These are phyloP conservation scores for Apistogramma diplotaenia DNA, from an alignment of 2,113 vertebrate species.

Conservation along the genomic window DNA sequence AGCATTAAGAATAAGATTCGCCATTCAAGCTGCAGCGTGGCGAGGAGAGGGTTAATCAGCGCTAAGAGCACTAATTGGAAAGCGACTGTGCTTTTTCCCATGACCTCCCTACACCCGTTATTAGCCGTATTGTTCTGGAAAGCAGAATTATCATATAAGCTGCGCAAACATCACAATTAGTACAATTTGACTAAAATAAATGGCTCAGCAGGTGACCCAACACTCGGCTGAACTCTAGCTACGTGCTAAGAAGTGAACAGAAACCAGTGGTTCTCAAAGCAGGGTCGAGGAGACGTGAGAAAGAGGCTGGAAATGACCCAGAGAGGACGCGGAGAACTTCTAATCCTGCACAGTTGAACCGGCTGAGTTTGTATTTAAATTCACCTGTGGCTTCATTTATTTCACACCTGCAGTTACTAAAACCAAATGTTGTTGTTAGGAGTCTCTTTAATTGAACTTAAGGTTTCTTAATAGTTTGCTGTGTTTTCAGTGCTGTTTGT, in stretches of 20 bases:
- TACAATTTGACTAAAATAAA: conserved; percentile 32
- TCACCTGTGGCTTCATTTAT: neutral
- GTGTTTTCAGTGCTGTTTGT: neutral
- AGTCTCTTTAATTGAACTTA: neutral
- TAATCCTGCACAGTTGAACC: neutral
- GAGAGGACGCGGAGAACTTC: neutral
- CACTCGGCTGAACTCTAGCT: conserved; percentile 20
- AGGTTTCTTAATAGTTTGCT: neutral
- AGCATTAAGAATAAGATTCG: neutral
- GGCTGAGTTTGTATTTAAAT: neutral
- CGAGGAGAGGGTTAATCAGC: conserved; percentile 55
- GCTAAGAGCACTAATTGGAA: conserved; percentile 55
- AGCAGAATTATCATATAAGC: conserved; percentile 56
- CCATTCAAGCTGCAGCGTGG: neutral
- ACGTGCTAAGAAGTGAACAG: neutral
- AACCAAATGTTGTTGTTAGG: neutral
- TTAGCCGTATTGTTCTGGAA: conserved; percentile 50
- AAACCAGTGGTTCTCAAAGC: neutral
- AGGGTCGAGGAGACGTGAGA: neutral
- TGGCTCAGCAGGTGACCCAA: conserved; percentile 25
- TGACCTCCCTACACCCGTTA: conserved; percentile 56
- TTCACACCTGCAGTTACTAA: neutral
- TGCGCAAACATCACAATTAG: conserved; percentile 57
- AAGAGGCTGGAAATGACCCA: neutral
- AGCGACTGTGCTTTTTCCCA: conserved; percentile 63